Evolutionary conservation across 2,797 vertebrate species (phyloP).

Genomic region (Chaunax sp.): DNA sequence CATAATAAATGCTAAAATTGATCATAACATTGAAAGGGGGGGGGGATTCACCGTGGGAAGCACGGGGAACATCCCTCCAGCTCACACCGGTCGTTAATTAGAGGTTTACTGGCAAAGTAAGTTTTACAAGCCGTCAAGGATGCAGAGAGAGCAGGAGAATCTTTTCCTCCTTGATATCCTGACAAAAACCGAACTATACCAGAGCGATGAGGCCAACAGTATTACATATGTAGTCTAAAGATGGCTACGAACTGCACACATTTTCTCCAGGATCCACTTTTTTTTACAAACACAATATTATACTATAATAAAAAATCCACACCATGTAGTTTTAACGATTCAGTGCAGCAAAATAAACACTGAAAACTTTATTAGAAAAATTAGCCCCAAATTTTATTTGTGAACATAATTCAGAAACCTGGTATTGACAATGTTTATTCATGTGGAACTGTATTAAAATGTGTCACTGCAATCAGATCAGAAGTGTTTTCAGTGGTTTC

Average conservation of each 20-base stretch:
- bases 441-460: constrained; percentile 16
- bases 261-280: no score
- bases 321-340: not conserved
- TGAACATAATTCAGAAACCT: not conserved
- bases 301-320: not conserved
- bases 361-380: not conserved
- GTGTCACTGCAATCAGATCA: constrained; percentile 10
- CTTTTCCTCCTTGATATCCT: not conserved
- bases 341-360: not conserved
- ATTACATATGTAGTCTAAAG: not conserved
- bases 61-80: not conserved
- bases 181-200: not conserved
- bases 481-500: not conserved
- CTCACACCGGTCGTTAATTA: constrained; percentile 5
- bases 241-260: no score
- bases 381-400: not conserved
- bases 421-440: constrained; percentile 17
- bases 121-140: not conserved
- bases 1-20: not conserved
- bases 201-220: not conserved
- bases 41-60: not conserved
- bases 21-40: not conserved
- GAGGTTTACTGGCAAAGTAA: constrained; percentile 5
- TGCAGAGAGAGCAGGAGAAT: no score
- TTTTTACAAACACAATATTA: no score